Evolutionary conservation across 2,797 vertebrate genomes (phyloP).

Genomic region (Poecile montanus): DNA sequence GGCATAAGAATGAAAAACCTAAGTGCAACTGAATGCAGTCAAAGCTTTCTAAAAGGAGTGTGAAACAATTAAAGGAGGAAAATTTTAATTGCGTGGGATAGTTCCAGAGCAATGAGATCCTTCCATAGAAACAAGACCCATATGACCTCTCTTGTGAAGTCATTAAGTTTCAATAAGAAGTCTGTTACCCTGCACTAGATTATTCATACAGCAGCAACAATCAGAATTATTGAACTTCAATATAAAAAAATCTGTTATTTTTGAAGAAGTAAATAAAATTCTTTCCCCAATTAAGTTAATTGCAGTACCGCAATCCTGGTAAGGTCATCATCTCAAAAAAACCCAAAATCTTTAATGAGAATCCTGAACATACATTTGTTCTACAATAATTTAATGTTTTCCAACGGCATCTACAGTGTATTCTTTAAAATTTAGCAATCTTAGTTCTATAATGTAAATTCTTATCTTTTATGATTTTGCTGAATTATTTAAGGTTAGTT

Average conservation of each 20-base stretch:
- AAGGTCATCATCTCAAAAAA: not conserved
- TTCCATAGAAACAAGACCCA: not conserved
- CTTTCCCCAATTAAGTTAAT: not conserved
- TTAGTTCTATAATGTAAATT: not conserved
- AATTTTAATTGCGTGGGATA: not conserved
- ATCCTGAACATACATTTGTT: not conserved
- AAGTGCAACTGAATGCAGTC: not conserved
- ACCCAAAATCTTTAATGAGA: not conserved
- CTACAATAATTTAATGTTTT: not conserved
- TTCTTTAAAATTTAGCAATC: not conserved
- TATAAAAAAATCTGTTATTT: slow-evolving; percentile 27
- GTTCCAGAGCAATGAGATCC: not conserved
- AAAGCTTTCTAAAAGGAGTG: not conserved
- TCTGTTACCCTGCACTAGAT: not conserved
- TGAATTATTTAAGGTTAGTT: not conserved
- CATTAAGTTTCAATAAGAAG: not conserved
- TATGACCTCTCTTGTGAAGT: not conserved
- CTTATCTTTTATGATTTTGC: not conserved
- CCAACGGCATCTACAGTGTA: not conserved
- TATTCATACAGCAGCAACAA: not conserved
- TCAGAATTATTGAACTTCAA: not conserved
- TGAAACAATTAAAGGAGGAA: not conserved
- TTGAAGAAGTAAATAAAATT: not conserved
- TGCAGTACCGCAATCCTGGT: not conserved
- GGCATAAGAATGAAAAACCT: not conserved